Conservation (phyloP, 2,797 vertebrate species). For the Muscicapa comitata region DNA sequence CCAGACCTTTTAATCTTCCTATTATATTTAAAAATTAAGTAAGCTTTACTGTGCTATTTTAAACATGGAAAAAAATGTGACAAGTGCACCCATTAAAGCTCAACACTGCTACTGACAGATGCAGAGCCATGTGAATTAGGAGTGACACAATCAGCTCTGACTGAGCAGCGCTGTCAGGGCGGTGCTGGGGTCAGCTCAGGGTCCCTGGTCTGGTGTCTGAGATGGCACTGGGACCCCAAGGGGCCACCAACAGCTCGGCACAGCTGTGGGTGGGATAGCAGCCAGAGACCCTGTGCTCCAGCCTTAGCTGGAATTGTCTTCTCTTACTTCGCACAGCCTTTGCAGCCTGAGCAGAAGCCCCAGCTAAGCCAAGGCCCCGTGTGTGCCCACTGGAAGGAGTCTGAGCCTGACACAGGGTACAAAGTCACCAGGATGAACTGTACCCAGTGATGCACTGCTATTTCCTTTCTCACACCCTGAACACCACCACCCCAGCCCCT, state of each 20-base stretch:
- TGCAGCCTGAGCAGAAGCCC: neutral
- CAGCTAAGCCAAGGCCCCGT: neutral
- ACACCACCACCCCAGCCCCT: neutral
- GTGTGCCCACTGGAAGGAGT: neutral
- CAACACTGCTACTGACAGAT: neutral
- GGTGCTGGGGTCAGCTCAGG: neutral
- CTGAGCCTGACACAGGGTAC: neutral
- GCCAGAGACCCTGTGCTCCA: neutral
- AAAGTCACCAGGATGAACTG: conserved; percentile 46
- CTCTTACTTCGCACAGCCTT: neutral
- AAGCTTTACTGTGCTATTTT: neutral
- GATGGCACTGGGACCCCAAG: accelerated
- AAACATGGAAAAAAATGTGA: neutral
- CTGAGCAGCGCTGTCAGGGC: neutral
- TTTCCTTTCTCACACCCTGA: conserved; percentile 41
- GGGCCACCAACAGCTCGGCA: neutral
- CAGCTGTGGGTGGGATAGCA: neutral
- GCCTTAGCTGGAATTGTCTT: neutral
- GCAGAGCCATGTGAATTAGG: neutral
- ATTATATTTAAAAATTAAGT: neutral
- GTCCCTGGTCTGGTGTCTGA: neutral
- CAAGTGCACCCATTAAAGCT: neutral
- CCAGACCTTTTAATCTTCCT: neutral
- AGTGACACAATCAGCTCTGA: neutral
- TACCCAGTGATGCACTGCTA: conserved; percentile 13